Evolutionary conservation across 2,113 vertebrate species (phyloP).

Genomic region (Phaetusa simplex): DNA sequence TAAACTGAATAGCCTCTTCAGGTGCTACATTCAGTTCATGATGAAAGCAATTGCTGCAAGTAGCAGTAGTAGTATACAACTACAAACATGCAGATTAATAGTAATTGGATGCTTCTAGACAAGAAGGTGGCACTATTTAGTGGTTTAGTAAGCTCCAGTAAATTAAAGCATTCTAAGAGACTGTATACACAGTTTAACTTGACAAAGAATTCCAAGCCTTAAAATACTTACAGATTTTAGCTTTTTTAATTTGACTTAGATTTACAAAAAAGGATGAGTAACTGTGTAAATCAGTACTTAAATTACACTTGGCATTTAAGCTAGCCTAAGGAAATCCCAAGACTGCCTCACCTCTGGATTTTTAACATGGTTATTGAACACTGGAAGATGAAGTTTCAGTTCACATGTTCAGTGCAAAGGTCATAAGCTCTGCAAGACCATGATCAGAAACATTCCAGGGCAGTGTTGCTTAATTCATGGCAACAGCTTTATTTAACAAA

Average conservation of each 20-base stretch:
- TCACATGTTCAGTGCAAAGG: constrained; percentile 64
- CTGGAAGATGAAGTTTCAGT: constrained; percentile 65
- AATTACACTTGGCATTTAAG: constrained; percentile 41
- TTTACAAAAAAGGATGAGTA: neutral
- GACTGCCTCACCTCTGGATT: constrained; percentile 53
- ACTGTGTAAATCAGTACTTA: neutral
- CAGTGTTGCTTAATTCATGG: constrained; percentile 66
- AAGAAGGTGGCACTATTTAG: neutral
- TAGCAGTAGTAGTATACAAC: neutral
- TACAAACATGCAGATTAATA: neutral
- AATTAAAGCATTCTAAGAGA: neutral
- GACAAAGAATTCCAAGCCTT: neutral
- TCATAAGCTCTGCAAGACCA: constrained; percentile 62
- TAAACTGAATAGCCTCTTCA: neutral
- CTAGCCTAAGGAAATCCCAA: constrained; percentile 61
- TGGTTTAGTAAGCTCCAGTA: neutral
- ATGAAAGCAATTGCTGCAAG: neutral
- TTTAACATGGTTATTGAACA: constrained; percentile 59
- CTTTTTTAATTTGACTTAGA: neutral
- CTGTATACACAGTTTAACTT: neutral
- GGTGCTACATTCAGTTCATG: neutral
- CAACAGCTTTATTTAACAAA: constrained; percentile 66
- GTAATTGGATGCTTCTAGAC: neutral
- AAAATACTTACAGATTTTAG: neutral
- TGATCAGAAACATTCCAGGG: constrained; percentile 69